Base-by-base conservation (phyloP, 2,113 vertebrate species). In the Serinus canaria region DNA sequence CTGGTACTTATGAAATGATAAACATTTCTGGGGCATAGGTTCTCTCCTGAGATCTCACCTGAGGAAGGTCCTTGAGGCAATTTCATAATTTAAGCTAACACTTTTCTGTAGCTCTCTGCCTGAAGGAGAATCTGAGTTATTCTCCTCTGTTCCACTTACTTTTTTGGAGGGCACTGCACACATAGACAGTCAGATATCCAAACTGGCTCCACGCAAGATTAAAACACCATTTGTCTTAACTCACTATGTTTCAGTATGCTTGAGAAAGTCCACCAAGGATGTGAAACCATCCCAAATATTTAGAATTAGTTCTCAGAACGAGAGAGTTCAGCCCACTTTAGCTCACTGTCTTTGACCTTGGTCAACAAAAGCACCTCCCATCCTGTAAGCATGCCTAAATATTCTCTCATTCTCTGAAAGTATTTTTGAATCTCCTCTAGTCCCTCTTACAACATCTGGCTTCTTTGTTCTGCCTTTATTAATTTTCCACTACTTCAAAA, bases 381-480 rank as follows among this genome's bases (percentile, higher is more conserved):
- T 47, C 55, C 60, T 17, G n/a, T 11, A 74, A 63, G 37, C 22
- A 49, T 39, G 70, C 25, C 47, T 41, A 4, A 53, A 69, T 69
- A 41, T 66, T 76, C 67, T 83, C 69, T 73, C 18, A 30, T 82
- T 30, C 46, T 43, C 16, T 43, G 13, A 35, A 90, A 80, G 67
- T 76, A 73, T 39, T 90, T 73, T 89, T 90, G n/a, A 74, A 66
- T 70, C 83, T 94, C 18, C 44, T 78, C 62, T 76, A 44, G 49
- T 27, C 31, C 7, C 5, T 41, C 43, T 86, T 43, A 80, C 37
- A 96, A 90, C 85, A 95, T 96, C 83, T 95, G 94, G 88, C 50
- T 83, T 83, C 92, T 93, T 92, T 95, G 68, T 95, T 94, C 76
- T 86, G 63, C 55, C 76, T 96, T 93, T 95, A 95, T 95, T 92